phyloP scores from a whole-genome alignment of 2,113 vertebrate species.

The Chrysochloris asiatica region DNA sequence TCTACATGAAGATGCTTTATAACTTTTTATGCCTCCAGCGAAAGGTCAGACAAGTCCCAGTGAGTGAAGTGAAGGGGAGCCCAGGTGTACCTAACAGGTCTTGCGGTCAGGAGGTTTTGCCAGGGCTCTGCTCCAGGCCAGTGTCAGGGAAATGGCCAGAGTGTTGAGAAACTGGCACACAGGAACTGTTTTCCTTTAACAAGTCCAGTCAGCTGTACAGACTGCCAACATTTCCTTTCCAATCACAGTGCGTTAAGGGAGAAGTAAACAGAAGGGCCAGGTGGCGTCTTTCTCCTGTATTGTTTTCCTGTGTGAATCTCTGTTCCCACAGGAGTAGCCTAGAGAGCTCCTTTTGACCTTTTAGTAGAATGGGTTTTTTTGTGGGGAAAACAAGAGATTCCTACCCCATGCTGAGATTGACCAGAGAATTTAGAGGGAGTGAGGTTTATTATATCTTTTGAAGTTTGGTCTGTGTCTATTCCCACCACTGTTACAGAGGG shows the following conservation, averaged over 20 bases:
- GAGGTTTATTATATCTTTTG: no score
- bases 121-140: background rate
- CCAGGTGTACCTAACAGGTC: no score
- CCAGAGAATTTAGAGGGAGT: background rate
- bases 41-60: background rate
- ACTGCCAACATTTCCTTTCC: background rate
- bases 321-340: background rate
- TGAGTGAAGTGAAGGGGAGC: background rate
- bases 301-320: background rate
- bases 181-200: background rate
- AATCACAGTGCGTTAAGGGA: background rate
- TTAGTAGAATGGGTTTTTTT: background rate
- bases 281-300: background rate
- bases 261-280: background rate
- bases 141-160: background rate
- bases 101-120: background rate
- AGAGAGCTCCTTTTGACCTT: background rate
- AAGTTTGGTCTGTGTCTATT: rapidly evolving
- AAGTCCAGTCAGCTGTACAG: rapidly evolving
- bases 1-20: background rate
- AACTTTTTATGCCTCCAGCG: background rate
- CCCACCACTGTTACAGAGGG: background rate
- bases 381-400: background rate
- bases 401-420: background rate
- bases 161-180: background rate